Conservation (phyloP, 2,797 vertebrate genomes). For the Apodemus agrarius region DNA sequence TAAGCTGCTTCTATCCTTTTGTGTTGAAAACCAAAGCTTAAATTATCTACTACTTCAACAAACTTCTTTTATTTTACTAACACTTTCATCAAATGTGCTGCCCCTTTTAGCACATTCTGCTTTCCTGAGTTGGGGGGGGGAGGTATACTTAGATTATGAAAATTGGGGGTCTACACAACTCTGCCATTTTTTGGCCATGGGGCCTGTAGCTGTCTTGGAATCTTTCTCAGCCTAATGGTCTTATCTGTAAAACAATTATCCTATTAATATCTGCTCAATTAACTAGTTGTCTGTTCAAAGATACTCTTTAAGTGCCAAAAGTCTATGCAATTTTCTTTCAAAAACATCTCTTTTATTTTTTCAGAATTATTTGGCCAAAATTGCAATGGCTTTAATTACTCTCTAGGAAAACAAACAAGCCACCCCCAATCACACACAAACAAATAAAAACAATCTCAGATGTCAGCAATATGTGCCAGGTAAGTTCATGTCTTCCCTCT, state of each 20-base stretch:
- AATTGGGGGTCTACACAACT: neutral
- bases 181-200: neutral
- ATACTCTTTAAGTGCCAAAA: neutral
- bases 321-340: neutral
- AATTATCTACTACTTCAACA: constrained; percentile 68
- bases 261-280: neutral
- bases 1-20: constrained; percentile 23
- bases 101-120: constrained; percentile 31
- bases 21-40: constrained; percentile 57
- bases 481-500: neutral
- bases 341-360: neutral
- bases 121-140: neutral
- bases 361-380: neutral
- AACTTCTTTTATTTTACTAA: constrained; percentile 47
- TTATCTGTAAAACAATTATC: constrained; percentile 26
- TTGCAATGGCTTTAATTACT: neutral
- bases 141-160: neutral
- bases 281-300: no score
- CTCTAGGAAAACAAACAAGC: neutral
- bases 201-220: neutral
- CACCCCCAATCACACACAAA: no score
- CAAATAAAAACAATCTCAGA: neutral
- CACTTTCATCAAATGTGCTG: neutral
- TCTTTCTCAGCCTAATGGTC: neutral
- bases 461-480: neutral